Percentiles rank a stretch among this genome's conserved stretches.
These are phyloP conservation scores for Pristionchus exspectatus DNA, from an alignment of 2,888 invertebrate species.

Conservation along the genomic window DNA sequence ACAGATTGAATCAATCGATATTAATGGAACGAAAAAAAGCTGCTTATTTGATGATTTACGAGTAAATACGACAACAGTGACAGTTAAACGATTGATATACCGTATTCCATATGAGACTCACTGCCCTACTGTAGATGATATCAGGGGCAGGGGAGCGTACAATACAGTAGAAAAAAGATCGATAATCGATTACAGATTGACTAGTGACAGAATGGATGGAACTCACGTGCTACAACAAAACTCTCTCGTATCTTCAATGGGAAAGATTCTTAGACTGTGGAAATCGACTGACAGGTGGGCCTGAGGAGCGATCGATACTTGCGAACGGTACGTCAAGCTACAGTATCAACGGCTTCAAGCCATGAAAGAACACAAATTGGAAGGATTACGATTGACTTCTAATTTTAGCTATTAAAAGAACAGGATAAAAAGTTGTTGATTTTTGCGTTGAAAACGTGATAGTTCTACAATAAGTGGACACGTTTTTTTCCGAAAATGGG, in stretches of 20 bases:
- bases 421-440: not conserved
- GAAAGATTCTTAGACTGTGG: not conserved
- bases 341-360: not conserved
- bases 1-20: not conserved
- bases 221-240: not conserved
- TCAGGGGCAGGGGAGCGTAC: not conserved
- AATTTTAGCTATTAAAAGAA: not conserved
- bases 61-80: not conserved
- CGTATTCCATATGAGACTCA: not conserved
- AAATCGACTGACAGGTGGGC: not conserved
- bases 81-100: not conserved
- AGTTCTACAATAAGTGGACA: not conserved
- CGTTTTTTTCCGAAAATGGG: not conserved
- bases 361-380: not conserved
- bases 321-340: not conserved
- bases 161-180: not conserved
- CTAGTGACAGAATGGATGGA: not conserved
- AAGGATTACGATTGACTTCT: not conserved
- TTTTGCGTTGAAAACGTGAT: not conserved
- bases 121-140: not conserved
- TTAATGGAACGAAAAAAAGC: no score
- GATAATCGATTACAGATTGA: not conserved
- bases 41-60: no score
- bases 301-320: not conserved
- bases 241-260: not conserved